Percentiles rank a stretch among this genome's conserved stretches.
phyloP scores from a whole-genome alignment of 2,888 invertebrate genomes.

The Ectemnius continuus region DNA sequence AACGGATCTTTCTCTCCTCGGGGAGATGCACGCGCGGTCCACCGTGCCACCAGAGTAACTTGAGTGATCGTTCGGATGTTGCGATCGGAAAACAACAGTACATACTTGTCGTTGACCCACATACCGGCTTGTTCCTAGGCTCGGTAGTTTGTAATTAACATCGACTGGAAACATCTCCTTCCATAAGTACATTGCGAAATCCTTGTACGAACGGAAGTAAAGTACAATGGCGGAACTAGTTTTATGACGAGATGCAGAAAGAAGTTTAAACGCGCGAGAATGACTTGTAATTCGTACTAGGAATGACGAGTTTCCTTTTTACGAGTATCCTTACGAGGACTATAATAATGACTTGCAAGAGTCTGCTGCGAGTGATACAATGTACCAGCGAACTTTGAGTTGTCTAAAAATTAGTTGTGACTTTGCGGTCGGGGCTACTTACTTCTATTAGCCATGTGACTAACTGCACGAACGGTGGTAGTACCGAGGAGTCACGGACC shows the following conservation, averaged over 20 bases:
- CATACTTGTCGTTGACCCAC: constrained; percentile 6
- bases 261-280: no score
- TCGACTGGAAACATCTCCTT: constrained; percentile 15
- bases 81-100: constrained; percentile 11
- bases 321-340: not conserved
- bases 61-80: no score
- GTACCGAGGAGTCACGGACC: constrained; percentile 92
- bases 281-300: no score
- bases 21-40: not conserved
- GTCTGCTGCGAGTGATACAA: not conserved
- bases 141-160: constrained; percentile 12
- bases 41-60: no score
- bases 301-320: no score
- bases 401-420: not conserved
- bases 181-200: constrained; percentile 5
- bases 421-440: constrained; percentile 55
- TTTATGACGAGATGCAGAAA: no score
- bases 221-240: constrained; percentile 7
- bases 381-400: not conserved
- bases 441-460: constrained; percentile 96
- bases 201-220: constrained; percentile 16
- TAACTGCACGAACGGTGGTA: constrained; percentile 94
- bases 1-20: no score
- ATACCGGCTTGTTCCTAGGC: constrained; percentile 5
- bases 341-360: not conserved